Conservation (phyloP, 2,888 invertebrate species). For the Allophyes oxyacanthae region DNA sequence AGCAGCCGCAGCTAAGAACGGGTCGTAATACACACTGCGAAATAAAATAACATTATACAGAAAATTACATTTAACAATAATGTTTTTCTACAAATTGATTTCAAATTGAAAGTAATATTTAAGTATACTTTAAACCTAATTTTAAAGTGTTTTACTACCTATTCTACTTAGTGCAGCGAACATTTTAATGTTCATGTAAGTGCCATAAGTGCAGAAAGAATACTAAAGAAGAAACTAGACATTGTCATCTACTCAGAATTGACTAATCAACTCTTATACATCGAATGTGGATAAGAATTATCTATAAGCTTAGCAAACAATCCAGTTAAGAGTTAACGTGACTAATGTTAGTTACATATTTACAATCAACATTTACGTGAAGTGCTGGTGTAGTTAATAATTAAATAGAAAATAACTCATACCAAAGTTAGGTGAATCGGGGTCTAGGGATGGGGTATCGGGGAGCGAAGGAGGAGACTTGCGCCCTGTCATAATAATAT, state of each 20-base stretch:
- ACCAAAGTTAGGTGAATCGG: conserved; percentile 54
- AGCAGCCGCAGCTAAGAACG: conserved; percentile 97
- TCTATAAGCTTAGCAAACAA: conserved; percentile 64
- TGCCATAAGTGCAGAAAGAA: conserved; percentile 50
- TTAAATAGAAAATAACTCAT: conserved; percentile 54
- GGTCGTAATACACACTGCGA: conserved; percentile 98
- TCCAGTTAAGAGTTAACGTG: conserved; percentile 57
- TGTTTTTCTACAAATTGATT: conserved; percentile 1
- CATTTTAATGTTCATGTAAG: conserved; percentile 32
- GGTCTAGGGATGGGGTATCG: conserved; percentile 48
- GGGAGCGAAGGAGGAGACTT: conserved; percentile 42
- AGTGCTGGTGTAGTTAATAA: conserved; percentile 57
- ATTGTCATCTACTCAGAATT: conserved; percentile 35
- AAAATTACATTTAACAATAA: neutral
- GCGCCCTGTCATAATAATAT: conserved; percentile 45
- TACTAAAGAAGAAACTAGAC: conserved; percentile 37
- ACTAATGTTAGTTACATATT: conserved; percentile 64
- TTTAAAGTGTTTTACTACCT: conserved; percentile 24
- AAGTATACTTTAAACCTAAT: conserved; percentile 7
- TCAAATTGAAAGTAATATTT: conserved; percentile 1
- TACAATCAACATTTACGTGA: conserved; percentile 51
- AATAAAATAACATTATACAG: conserved; percentile 64
- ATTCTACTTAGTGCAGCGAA: conserved; percentile 50
- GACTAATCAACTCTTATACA: conserved; percentile 35
- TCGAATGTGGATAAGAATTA: conserved; percentile 34